Percentiles rank a stretch among this genome's conserved stretches.
These are phyloP conservation scores for Abrostola tripartita DNA, from an alignment of 2,888 invertebrate genomes.

Conservation along the genomic window DNA sequence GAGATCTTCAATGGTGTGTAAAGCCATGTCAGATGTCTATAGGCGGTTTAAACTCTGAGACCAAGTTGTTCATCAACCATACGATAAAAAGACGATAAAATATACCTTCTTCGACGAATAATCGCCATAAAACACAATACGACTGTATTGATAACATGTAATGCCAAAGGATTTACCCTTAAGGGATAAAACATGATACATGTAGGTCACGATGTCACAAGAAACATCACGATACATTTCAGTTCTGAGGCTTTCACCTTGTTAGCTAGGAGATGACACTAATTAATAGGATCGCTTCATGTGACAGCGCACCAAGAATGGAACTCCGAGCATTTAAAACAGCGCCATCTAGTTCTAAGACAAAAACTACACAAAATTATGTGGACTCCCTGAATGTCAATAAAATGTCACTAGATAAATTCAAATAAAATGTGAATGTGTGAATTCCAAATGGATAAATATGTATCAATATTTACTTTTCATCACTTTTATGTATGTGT, in stretches of 20 bases:
- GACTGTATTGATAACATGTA: neutral
- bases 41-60: too few species aligned
- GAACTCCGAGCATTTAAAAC: neutral
- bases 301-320: conserved; percentile 33
- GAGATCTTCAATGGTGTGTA: too few species aligned
- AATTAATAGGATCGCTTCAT: conserved; percentile 64
- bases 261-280: conserved; percentile 66
- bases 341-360: neutral
- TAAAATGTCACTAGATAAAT: too few species aligned
- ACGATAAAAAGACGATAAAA: too few species aligned
- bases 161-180: conserved; percentile 1
- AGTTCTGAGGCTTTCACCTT: conserved; percentile 56
- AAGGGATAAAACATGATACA: conserved; percentile 5
- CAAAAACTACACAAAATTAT: neutral
- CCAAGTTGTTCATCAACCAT: too few species aligned
- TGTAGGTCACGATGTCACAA: conserved; percentile 46
- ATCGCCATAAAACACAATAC: too few species aligned
- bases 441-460: too few species aligned
- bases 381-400: too few species aligned
- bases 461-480: too few species aligned
- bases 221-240: conserved; percentile 28
- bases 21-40: too few species aligned
- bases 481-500: too few species aligned
- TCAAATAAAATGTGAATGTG: neutral
- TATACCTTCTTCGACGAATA: too few species aligned